Conservation (phyloP, 1,140 invertebrate genomes). For the Caenorhabditis briggsae region DNA sequence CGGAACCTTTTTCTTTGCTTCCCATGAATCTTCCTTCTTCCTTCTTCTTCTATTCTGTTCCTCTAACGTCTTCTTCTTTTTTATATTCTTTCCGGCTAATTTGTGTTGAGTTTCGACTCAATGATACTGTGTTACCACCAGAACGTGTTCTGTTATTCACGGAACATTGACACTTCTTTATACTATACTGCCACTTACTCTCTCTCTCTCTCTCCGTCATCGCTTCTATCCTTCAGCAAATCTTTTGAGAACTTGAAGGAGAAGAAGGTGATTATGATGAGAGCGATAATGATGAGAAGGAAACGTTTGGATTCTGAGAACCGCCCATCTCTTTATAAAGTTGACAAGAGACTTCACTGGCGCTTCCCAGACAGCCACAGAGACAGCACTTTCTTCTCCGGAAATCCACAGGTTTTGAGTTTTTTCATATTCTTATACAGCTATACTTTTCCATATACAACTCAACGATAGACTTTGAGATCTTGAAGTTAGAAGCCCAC, state of each 20-base stretch:
- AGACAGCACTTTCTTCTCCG: too few species aligned
- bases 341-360: too few species aligned
- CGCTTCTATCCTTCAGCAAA: neutral
- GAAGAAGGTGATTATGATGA: conserved; percentile 7
- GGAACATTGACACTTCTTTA: conserved; percentile 24
- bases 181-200: neutral
- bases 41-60: neutral
- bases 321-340: too few species aligned
- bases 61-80: neutral
- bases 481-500: too few species aligned
- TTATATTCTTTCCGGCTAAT: conserved; percentile 25
- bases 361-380: too few species aligned
- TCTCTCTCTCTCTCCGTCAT: neutral
- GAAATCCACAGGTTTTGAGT: too few species aligned
- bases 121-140: neutral
- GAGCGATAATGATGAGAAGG: too few species aligned
- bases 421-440: too few species aligned
- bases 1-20: neutral
- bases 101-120: neutral
- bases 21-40: neutral
- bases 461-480: too few species aligned
- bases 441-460: too few species aligned
- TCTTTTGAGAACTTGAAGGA: neutral
- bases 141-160: conserved; percentile 34
- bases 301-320: too few species aligned